Percentiles rank a stretch among this genome's conserved stretches.
Conservation (phyloP, 1,140 invertebrate genomes). For the Drosophila repleta region DNA sequence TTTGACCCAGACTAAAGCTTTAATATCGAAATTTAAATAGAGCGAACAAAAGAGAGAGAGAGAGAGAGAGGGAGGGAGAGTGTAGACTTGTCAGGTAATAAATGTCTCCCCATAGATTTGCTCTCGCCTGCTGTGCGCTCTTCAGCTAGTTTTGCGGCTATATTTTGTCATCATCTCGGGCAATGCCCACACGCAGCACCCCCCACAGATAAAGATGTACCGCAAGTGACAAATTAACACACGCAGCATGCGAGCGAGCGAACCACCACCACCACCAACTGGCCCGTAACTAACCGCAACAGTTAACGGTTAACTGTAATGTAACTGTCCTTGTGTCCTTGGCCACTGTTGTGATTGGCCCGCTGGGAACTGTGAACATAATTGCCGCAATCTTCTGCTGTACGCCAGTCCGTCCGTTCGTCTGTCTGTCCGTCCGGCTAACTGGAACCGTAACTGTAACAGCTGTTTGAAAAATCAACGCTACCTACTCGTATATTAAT, state of each 20-base stretch:
- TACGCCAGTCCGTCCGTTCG: too few relatives aligned
- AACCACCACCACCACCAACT: constrained; percentile 38
- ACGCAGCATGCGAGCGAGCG: constrained; percentile 44
- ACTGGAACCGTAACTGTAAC: constrained; percentile 32
- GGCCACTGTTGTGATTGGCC: constrained; percentile 69
- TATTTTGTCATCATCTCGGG: constrained; percentile 40
- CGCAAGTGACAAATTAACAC: constrained; percentile 71
- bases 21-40: constrained; percentile 65
- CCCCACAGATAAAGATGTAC: constrained; percentile 50
- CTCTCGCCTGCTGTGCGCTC: constrained; percentile 8
- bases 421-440: constrained; percentile 2
- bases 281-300: constrained; percentile 61
- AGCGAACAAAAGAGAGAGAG: constrained; percentile 7
- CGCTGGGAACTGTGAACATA: constrained; percentile 65
- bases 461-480: constrained; percentile 50
- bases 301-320: constrained; percentile 28
- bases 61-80: not conserved
- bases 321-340: constrained; percentile 43
- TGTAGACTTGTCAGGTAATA: constrained; percentile 57
- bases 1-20: constrained; percentile 56
- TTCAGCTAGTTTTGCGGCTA: constrained; percentile 2
- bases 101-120: constrained; percentile 74
- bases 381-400: constrained; percentile 65
- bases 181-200: constrained; percentile 12
- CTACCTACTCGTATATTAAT: constrained; percentile 18